A percentile compares a stretch with the other conserved stretches of the same genome.
phyloP scores from a whole-genome alignment of 2,888 invertebrate genomes.

The Drosophila percnosoma region DNA sequence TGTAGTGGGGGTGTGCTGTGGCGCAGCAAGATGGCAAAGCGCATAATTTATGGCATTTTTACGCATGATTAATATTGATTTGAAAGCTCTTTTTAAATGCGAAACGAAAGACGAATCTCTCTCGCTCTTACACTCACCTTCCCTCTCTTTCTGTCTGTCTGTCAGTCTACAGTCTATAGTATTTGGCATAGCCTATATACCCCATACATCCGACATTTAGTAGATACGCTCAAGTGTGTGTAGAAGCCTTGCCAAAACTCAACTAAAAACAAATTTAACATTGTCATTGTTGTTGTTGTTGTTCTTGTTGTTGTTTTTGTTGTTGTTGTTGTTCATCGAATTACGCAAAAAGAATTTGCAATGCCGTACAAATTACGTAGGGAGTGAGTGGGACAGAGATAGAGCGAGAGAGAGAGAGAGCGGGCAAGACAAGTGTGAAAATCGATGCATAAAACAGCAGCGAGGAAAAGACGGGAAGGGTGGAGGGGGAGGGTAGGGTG shows the following conservation, averaged over 20 bases:
- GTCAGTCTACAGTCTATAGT: not conserved
- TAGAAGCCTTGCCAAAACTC: conserved; percentile 47
- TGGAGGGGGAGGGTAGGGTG: not conserved
- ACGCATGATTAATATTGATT: conserved; percentile 82
- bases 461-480: not conserved
- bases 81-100: conserved; percentile 71
- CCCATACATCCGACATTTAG: conserved; percentile 8
- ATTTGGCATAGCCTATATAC: conserved; percentile 19
- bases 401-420: too few relatives aligned
- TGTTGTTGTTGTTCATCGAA: conserved; percentile 47
- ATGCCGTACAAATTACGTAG: conserved; percentile 16
- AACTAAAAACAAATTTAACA: conserved; percentile 55
- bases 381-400: not conserved
- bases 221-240: conserved; percentile 4
- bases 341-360: conserved; percentile 60
- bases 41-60: conserved; percentile 75
- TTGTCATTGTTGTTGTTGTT: conserved; percentile 29
- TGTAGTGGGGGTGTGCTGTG: not conserved
- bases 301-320: conserved; percentile 15
- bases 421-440: conserved; percentile 1
- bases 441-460: not conserved
- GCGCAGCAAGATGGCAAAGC: conserved; percentile 20
- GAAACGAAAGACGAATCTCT: conserved; percentile 14
- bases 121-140: not conserved
- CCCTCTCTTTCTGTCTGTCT: not conserved